These are phyloP conservation scores for Sciurus niger DNA, from an alignment of 2,113 vertebrate species.

Conservation along the genomic window DNA sequence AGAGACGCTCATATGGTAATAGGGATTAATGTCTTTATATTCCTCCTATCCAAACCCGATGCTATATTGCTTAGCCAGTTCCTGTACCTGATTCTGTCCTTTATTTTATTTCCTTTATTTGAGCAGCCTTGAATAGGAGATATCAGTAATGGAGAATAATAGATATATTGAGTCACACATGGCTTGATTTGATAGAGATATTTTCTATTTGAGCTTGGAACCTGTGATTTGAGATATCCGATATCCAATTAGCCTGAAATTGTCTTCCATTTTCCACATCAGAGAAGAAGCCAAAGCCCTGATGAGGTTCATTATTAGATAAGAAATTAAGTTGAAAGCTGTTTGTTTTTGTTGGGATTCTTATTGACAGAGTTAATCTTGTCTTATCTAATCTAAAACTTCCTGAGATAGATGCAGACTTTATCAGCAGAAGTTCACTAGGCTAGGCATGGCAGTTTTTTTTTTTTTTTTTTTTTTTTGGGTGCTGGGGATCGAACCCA, in stretches of 20 bases:
- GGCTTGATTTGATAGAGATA: not conserved
- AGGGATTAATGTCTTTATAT: constrained; percentile 19
- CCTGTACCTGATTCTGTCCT: not conserved
- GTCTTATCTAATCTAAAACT: not conserved
- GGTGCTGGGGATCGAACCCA: too few relatives aligned
- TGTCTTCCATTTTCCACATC: constrained; percentile 27
- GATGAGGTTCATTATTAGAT: constrained; percentile 58
- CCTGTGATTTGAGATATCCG: not conserved
- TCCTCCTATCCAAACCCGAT: constrained; percentile 27
- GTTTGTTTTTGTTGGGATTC: constrained; percentile 50
- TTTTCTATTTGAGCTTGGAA: not conserved
- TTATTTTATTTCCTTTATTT: constrained; percentile 1
- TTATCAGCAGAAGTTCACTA: constrained; percentile 37
- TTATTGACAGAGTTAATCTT: constrained; percentile 32
- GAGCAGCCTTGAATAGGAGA: constrained; percentile 25
- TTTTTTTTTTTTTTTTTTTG: constrained; percentile 55
- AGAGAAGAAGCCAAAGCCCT: constrained; percentile 29
- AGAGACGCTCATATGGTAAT: constrained; percentile 6
- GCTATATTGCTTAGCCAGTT: constrained; percentile 25
- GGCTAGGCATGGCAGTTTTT: constrained; percentile 17
- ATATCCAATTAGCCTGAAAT: not conserved
- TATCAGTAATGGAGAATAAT: constrained; percentile 27
- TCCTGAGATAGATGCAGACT: constrained; percentile 18
- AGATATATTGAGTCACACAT: not conserved
- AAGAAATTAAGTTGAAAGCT: constrained; percentile 46